phyloP scores from a whole-genome alignment of 2,797 vertebrate genomes.

The Malurus splendens region DNA sequence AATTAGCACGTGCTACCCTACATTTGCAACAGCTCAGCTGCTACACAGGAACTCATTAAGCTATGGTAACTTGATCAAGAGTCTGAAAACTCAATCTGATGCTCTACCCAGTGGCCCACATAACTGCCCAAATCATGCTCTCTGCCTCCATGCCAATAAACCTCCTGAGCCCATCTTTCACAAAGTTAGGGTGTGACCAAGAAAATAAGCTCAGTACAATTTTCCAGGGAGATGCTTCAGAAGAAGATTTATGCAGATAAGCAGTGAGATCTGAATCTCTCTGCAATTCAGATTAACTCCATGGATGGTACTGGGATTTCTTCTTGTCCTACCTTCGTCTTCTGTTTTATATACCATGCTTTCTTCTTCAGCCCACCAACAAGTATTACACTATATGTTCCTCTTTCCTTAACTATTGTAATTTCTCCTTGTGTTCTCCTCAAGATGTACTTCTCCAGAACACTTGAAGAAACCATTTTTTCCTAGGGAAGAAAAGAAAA shows the following conservation, averaged over 20 bases:
- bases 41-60: constrained; percentile 36
- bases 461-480: not conserved
- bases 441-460: not conserved
- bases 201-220: not conserved
- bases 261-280: not conserved
- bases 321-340: not conserved
- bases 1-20: constrained; percentile 31
- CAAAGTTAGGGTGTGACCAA: not conserved
- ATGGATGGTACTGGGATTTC: not conserved
- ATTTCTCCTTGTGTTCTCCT: not conserved
- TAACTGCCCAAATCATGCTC: not conserved
- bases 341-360: not conserved
- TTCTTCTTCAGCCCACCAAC: not conserved
- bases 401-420: not conserved
- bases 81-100: constrained; percentile 19
- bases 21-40: constrained; percentile 50
- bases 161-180: not conserved
- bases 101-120: constrained; percentile 41
- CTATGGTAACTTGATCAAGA: constrained; percentile 48
- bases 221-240: not conserved
- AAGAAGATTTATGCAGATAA: not conserved
- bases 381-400: not conserved
- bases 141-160: not conserved
- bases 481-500: not conserved
- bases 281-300: not conserved